phyloP scores from a whole-genome alignment of 2,888 invertebrate genomes.

The Malthinus seriepunctatus region DNA sequence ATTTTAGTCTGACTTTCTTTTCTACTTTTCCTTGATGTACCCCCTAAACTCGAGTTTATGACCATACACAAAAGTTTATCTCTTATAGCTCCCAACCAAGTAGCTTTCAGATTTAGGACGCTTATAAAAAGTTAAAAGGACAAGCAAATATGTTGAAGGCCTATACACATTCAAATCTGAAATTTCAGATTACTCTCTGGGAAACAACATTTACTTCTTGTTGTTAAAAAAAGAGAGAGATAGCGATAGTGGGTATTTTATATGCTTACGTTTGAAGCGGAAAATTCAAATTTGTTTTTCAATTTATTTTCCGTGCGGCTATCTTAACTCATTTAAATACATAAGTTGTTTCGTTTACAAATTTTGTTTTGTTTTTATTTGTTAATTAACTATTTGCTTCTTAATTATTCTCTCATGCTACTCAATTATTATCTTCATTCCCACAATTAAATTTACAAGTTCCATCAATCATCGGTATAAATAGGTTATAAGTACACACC shows the following conservation, averaged over 20 bases:
- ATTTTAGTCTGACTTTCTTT: conserved; percentile 20
- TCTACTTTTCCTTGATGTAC: conserved; percentile 22
- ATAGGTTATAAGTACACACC: no score
- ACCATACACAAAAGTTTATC: conserved; percentile 28
- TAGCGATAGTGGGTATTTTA: not conserved
- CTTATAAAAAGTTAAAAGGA: conserved; percentile 28
- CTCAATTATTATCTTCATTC: not conserved
- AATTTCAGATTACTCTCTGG: conserved; percentile 9
- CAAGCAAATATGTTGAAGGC: conserved; percentile 25
- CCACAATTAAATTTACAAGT: no score
- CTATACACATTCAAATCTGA: conserved; percentile 12
- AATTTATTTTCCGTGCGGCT: conserved; percentile 2
- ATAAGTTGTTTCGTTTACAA: conserved; percentile 1
- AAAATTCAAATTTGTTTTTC: conserved; percentile 9
- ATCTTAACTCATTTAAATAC: not conserved
- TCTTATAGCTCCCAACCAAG: conserved; percentile 19
- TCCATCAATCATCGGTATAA: no score
- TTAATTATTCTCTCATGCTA: not conserved
- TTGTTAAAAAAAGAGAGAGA: not conserved
- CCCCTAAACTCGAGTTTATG: conserved; percentile 20
- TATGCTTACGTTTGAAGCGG: not conserved
- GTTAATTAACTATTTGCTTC: conserved; percentile 9
- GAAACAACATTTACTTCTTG: not conserved
- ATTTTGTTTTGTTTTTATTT: conserved; percentile 3
- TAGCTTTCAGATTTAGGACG: conserved; percentile 25